Evolutionary conservation across 2,797 vertebrate genomes (phyloP).

Genomic region (Leucoraja ocellata): DNA sequence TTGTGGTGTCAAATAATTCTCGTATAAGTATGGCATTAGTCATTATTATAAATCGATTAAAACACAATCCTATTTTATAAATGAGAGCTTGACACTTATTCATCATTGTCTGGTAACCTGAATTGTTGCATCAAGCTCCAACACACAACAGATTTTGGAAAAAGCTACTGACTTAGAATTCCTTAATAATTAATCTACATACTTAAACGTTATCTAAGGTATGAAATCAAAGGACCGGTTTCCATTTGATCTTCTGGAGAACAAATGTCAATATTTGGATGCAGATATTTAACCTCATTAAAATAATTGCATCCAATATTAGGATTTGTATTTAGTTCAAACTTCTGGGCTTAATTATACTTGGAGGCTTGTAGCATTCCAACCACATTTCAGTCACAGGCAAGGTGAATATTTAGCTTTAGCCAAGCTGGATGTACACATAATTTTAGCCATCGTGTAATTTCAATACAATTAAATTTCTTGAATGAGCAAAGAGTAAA

Average conservation of each 20-base stretch:
- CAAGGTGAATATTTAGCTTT: background rate
- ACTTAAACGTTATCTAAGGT: background rate
- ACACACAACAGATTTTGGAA: background rate
- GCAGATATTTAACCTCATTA: background rate
- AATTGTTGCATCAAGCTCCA: background rate
- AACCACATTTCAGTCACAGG: background rate
- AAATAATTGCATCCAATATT: background rate
- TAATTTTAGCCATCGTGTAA: background rate
- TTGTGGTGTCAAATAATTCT: conserved; percentile 7
- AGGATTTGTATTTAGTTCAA: background rate
- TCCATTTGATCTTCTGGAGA: background rate
- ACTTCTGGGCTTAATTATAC: background rate
- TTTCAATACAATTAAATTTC: background rate
- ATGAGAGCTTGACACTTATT: background rate
- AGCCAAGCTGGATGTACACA: background rate
- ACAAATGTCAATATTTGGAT: background rate
- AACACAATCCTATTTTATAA: conserved; percentile 21
- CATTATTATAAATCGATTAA: conserved; percentile 17
- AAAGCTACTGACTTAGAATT: background rate
- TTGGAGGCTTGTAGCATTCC: background rate
- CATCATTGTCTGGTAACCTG: background rate
- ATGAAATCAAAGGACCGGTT: background rate
- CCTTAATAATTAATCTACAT: background rate
- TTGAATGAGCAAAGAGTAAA: background rate
- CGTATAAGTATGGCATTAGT: background rate